Evolutionary conservation across 2,113 vertebrate species (phyloP), one percentile per base, ranked within the genome.

Genomic region (Lampris megalopsis): DNA sequence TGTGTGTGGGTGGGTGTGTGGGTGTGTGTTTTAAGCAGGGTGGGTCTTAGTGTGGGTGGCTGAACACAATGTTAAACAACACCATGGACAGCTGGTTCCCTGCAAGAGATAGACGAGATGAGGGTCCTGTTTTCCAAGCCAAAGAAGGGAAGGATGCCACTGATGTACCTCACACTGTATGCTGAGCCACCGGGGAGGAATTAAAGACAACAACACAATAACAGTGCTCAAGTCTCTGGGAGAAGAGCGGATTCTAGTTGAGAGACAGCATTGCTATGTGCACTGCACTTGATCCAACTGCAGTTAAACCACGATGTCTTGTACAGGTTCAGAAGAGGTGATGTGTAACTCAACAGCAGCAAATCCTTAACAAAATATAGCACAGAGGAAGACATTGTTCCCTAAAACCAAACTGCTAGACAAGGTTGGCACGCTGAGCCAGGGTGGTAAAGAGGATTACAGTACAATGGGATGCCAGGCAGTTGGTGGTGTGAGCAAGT

Each of bases 21-120:
- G 4, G 35, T 50, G 69, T 2, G 54, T 43, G 70, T 11, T 9
- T 47, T 24, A 9, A 1, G 65, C 48, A 35, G 35, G 43, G 43
- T 56, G 43, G 43, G 43, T 45, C 43, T 45, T 45, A 7, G 70
- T 1, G 58, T 38, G 49, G 24, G 61, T 47, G 65, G 37, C 62
- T 11, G 54, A 49, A 73, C 64, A 73, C 57, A 41, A 52, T 73
- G 43, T 77, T n/a, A 24, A 57, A 54, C 40, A 11, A n/a, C 66
- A 5, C 43, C 52, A 43, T 24, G 8, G 13, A 24, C 66, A 68
- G 66, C 66, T 68, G 66, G 52, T 57, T 56, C 40, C 35, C 6
- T 36, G 35, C 36, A 68, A 56, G 3, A 3, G 1, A 7, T 13
- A 56, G 4, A 10, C 9, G 52, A 43, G 24, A 36, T 11, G 24